Evolutionary conservation across 2,888 invertebrate genomes (phyloP), one percentile per base, ranked within the genome.

Genomic region (Hypena proboscidalis): DNA sequence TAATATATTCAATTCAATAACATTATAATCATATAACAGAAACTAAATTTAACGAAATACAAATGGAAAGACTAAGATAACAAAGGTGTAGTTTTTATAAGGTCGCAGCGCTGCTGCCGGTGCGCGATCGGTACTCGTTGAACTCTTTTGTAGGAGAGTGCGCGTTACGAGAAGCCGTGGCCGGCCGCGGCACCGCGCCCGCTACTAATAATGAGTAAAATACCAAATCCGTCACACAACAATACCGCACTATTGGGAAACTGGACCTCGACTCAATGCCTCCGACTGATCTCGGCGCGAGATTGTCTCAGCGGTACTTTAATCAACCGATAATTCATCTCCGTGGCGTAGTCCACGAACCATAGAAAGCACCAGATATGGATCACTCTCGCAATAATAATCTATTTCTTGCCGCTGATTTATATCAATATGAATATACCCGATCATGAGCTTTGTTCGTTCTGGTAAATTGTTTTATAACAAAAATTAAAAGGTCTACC

Each of bases 171-270:
- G 39, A 33, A 46, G 32, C 31, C 37, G 31, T 31, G 47, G 44
- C 14, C 22, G 17, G 40, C 36, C 2, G 25, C 15, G 9, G 19
- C 14, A 4, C 21, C n/a, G n/a, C n/a, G 17, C 35, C 35, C 37
- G 52, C 58, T 41, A 57, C 58, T 47, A 59, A 67, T 70, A 68
- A 70, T 70, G 60, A 74, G 61, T 71, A 64, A 77, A 77, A 73
- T 77, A 73, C 74, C 77, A 42, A 77, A 77, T 77, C 75, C 72
- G 71, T 76, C 77, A 74, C 70, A 76, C 74, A 75, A 77, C 74
- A 77, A 78, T 74, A 67, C 63, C 60, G 48, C 64, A 63, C 67
- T 77, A 71, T 76, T 72, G 66, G 59, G 67, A 67, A 75, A 73
- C 68, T 66, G 57, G 66, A 59, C 59, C 47, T 57, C 36, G 47